A percentile compares a stretch with the other conserved stretches of the same genome.
Evolutionary conservation across 1,140 invertebrate species (phyloP).

Genomic region (Drosophila mayri): DNA sequence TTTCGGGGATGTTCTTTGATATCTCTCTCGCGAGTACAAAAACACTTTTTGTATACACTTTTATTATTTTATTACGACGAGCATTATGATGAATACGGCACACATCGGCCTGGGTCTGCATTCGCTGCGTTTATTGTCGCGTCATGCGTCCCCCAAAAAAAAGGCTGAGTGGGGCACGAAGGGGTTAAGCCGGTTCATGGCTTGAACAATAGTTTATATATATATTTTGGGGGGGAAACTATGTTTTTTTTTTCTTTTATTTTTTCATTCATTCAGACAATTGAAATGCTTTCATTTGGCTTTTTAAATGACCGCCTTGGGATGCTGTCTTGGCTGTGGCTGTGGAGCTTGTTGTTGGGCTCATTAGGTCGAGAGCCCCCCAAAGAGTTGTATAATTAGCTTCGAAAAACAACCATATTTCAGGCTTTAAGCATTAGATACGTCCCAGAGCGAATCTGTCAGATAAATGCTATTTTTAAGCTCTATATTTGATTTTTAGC

Average conservation of each 20-base stretch:
- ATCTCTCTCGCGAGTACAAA: slow-evolving; percentile 31
- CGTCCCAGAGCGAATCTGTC: slow-evolving; percentile 58
- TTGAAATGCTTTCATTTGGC: slow-evolving; percentile 72
- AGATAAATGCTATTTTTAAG: slow-evolving; percentile 72
- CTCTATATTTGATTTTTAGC: slow-evolving; percentile 49
- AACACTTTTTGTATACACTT: slow-evolving; percentile 63
- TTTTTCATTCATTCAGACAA: slow-evolving; percentile 54
- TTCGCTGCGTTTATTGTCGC: slow-evolving; percentile 56
- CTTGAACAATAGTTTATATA: slow-evolving; percentile 38
- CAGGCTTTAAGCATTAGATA: slow-evolving; percentile 23
- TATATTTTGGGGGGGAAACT: slow-evolving; percentile 4
- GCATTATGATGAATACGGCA: slow-evolving; percentile 31
- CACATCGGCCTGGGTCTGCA: slow-evolving; percentile 32
- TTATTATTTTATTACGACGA: slow-evolving; percentile 66
- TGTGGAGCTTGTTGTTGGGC: slow-evolving; percentile 27
- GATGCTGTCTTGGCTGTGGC: slow-evolving; percentile 23
- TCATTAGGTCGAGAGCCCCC: slow-evolving; percentile 71
- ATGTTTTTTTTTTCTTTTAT: not conserved
- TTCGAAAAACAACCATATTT: slow-evolving; percentile 26
- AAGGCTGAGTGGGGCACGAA: slow-evolving; percentile 32
- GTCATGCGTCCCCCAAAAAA: slow-evolving; percentile 45
- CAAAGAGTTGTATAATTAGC: slow-evolving; percentile 72
- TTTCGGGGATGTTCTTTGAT: slow-evolving; percentile 52
- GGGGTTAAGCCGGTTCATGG: slow-evolving; percentile 42
- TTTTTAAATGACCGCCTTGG: slow-evolving; percentile 36